Conservation (phyloP, 2,113 vertebrate species). For the Xiphophorus hellerii region DNA sequence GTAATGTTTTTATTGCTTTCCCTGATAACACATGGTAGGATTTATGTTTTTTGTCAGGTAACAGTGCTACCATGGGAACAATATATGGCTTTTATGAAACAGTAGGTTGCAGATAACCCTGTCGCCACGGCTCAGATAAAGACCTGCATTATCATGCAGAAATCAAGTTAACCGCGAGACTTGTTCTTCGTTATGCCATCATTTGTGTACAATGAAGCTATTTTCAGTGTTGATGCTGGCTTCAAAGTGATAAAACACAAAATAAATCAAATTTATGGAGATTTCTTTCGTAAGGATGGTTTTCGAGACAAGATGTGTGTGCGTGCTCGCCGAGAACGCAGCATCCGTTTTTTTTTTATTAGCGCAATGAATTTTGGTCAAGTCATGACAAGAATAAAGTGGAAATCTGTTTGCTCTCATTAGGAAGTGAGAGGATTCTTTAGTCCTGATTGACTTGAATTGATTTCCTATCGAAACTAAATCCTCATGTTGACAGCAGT, state of each 20-base stretch:
- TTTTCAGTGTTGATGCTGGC: background rate
- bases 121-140: constrained; percentile 17
- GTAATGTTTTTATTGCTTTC: constrained; percentile 40
- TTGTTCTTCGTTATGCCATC: constrained; percentile 4
- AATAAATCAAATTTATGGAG: background rate
- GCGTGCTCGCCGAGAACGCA: background rate
- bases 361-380: constrained; percentile 6
- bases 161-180: background rate
- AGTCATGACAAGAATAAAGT: constrained; percentile 23
- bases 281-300: background rate
- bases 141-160: constrained; percentile 26
- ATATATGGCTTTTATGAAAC: constrained; percentile 50
- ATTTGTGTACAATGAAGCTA: background rate
- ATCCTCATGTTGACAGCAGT: constrained; percentile 50
- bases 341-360: background rate
- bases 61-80: constrained; percentile 37
- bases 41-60: constrained; percentile 27
- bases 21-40: constrained; percentile 9
- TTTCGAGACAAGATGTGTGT: constrained; percentile 3
- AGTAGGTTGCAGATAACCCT: constrained; percentile 37
- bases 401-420: constrained; percentile 30
- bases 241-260: constrained; percentile 6
- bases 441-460: constrained; percentile 47
- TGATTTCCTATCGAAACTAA: constrained; percentile 54
- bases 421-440: constrained; percentile 28